Evolutionary conservation across 2,797 vertebrate genomes (phyloP), one percentile per base, ranked within the genome.

Genomic region (Enteromius mattozi): DNA sequence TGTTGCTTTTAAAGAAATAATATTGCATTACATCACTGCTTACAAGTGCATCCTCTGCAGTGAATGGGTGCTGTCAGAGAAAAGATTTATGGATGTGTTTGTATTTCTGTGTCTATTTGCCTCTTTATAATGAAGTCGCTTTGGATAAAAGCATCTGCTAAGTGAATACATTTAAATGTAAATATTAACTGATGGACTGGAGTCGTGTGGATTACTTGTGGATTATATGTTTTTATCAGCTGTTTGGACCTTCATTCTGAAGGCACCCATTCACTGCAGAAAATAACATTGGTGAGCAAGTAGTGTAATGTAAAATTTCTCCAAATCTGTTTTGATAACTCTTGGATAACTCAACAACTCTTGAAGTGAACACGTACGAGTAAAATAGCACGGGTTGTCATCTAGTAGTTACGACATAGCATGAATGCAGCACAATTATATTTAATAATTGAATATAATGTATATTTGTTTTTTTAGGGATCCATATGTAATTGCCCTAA

Each of bases 401-500:
- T 40, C 33, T 77, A 56, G 4, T 59, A 77, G 40, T 24, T 59
- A 19, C 8, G 5, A 19, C 37, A 49, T n/a, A 21, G 37, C 40
- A 45, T 27, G 24, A 65, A 65, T 65, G 17, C 56, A 79, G 24
- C 61, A 30, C 13, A 30, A 30, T 33, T 21, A 6, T 79, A 3
- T 65, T 3, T 65, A 21, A 79, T 21, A 33, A 24, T 8, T 77
- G 9, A 19, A 47, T 66, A 24, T 63, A n/a, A 27, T 59, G 35
- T 74, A 17, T 74, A n/a, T 85, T 33, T 88, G 40, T 70, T 76
- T 70, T 69, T 56, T 37, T 88, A 99, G 98, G 86, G 98, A 99
- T 85, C 96, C 97, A 0, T 97, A 96, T 0, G 93, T 98, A 88
- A 94, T 99, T 0, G 97, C 97, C 0, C 90, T 99, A 86, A 95